These are phyloP conservation scores for Abscondita cerata DNA, from an alignment of 2,888 invertebrate species.

Conservation along the genomic window DNA sequence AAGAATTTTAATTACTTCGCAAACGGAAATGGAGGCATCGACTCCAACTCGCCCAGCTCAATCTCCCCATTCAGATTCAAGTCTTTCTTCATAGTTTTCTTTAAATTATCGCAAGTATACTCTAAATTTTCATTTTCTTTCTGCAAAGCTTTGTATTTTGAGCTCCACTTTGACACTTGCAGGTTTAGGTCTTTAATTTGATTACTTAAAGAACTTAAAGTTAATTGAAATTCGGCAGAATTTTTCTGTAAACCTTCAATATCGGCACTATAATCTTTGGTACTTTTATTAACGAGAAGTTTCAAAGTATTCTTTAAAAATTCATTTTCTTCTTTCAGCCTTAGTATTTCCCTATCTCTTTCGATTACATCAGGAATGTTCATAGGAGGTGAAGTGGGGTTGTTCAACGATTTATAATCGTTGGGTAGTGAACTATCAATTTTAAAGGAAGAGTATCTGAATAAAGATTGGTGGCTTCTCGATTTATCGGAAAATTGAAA, in stretches of 20 bases:
- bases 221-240: slow-evolving; percentile 42
- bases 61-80: slow-evolving; percentile 13
- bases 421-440: slow-evolving; percentile 5
- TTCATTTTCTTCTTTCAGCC: slow-evolving; percentile 48
- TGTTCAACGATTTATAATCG: slow-evolving; percentile 18
- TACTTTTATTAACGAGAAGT: slow-evolving; percentile 14
- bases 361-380: slow-evolving; percentile 18
- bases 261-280: slow-evolving; percentile 40
- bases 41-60: slow-evolving; percentile 38
- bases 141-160: slow-evolving; percentile 44
- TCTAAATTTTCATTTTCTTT: slow-evolving; percentile 44
- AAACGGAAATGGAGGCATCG: slow-evolving; percentile 40
- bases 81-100: slow-evolving; percentile 30
- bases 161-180: slow-evolving; percentile 43
- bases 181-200: slow-evolving; percentile 49
- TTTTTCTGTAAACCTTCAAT: slow-evolving; percentile 43
- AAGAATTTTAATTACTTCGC: slow-evolving; percentile 13
- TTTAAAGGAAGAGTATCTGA: slow-evolving; percentile 8
- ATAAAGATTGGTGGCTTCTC: slow-evolving; percentile 14
- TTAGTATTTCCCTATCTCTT: slow-evolving; percentile 37
- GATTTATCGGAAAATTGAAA: slow-evolving; percentile 47
- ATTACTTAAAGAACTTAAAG: slow-evolving; percentile 44
- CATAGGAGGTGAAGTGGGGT: slow-evolving; percentile 17
- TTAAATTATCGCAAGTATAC: slow-evolving; percentile 41
- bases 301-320: slow-evolving; percentile 38